Conservation (phyloP, 2,888 invertebrate genomes). For the Machimus atricapillus region DNA sequence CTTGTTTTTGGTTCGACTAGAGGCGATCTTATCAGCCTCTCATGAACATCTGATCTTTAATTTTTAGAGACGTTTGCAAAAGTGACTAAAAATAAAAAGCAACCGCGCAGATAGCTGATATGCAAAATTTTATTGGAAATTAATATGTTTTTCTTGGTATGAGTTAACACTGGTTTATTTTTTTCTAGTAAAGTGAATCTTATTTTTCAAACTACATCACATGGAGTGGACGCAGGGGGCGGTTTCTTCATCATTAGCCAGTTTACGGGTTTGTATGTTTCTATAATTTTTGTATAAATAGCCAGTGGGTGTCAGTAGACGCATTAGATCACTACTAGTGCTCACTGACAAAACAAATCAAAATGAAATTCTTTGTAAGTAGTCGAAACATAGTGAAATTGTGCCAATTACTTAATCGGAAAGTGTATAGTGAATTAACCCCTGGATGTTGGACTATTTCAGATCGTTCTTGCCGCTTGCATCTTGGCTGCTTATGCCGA, state of each 20-base stretch:
- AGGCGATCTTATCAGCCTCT: neutral
- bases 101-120: conserved; percentile 14
- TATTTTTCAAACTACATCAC: neutral
- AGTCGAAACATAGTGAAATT: neutral
- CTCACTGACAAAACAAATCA: conserved; percentile 12
- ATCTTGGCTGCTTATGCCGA: conserved; percentile 23
- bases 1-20: neutral
- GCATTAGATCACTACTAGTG: conserved; percentile 7
- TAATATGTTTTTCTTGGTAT: conserved; percentile 17
- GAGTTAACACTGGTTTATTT: conserved; percentile 16
- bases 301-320: neutral
- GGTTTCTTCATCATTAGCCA: neutral
- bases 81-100: conserved; percentile 21
- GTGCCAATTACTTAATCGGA: neutral
- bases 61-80: neutral
- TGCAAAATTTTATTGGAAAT: conserved; percentile 28
- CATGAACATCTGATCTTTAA: conserved; percentile 11
- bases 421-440: neutral
- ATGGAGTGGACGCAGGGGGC: neutral
- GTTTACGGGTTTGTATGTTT: conserved; percentile 17
- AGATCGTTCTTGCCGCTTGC: conserved; percentile 28
- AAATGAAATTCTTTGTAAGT: conserved; percentile 29
- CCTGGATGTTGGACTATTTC: neutral
- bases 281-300: conserved; percentile 28
- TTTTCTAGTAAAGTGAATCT: neutral